Base-by-base conservation (phyloP, 2,113 vertebrate species). In the Cepphus grylle region DNA sequence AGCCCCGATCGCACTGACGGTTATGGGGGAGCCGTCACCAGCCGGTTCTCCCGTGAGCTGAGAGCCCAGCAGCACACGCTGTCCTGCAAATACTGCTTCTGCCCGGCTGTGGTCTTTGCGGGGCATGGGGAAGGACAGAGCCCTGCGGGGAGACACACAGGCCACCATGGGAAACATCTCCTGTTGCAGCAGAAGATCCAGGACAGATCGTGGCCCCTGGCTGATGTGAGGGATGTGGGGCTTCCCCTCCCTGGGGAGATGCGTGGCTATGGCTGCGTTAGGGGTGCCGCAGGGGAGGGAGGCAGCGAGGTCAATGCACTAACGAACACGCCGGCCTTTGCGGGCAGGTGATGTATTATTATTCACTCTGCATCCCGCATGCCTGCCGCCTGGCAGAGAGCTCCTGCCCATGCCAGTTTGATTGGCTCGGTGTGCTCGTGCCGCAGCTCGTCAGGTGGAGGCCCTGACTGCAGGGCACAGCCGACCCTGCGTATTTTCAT, bases 401-500 rank as follows among this genome's bases (percentile, higher is more conserved):
- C 63, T 84, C 80, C 63, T 36, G 50, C 47, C 59, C n/a, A 1
- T 30, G 12, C 52, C 77, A 47, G 43, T 32, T 42, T 22, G 53
- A 29, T 53, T 76, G 72, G 61, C 49, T 58, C 6, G 0, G 56
- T 36, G 30, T 58, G 72, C 58, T n/a, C 3, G 0, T 29, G 40
- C 86, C 0, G 3, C 71, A 74, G 85, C 72, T 91, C 65, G 17
- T 49, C 93, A 47, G 92, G 89, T 56, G 61, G 62, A 82, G 62
- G 13, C 40, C 50, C 58, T 36, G 73, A 27, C 74, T 12, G 17
- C 67, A 29, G 74, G 49, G 34, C 47, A 0, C 34, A 38, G 89
- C 47, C 4, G 2, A 21, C 61, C 4, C 0, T 0, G 0, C 0
- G 0, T 21, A 3, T 81, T 91, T 43, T 12, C 81, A 63, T 83